These are phyloP conservation scores for Otolemur crassicaudatus DNA, from an alignment of 2,797 vertebrate species.

Conservation along the genomic window DNA sequence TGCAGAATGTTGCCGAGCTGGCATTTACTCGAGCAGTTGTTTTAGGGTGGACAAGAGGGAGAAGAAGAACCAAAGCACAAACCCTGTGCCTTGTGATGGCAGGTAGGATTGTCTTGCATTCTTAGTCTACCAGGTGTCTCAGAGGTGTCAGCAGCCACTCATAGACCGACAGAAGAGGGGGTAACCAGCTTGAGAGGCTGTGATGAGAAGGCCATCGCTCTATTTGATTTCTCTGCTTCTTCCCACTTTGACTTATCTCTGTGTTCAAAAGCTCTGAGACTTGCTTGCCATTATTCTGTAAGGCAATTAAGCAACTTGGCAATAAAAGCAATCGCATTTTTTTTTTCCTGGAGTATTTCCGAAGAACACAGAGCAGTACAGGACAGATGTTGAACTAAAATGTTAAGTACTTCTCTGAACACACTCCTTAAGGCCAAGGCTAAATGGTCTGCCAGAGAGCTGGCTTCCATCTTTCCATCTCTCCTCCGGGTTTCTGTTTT, in stretches of 20 bases:
- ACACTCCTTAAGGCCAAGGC: slow-evolving; percentile 58
- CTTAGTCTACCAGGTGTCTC: slow-evolving; percentile 45
- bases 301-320: slow-evolving; percentile 74
- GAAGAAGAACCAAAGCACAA: background rate
- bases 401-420: slow-evolving; percentile 71
- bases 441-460: slow-evolving; percentile 15
- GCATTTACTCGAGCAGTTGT: background rate
- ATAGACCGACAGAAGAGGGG: slow-evolving; percentile 4
- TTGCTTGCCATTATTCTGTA: slow-evolving; percentile 27
- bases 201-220: slow-evolving; percentile 68
- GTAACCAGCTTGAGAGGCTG: background rate
- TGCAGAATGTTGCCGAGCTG: background rate
- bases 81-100: background rate
- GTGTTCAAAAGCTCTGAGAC: slow-evolving; percentile 61
- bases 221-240: slow-evolving; percentile 73
- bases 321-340: slow-evolving; percentile 58
- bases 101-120: background rate
- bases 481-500: background rate
- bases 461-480: background rate
- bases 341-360: slow-evolving; percentile 62
- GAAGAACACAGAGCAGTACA: slow-evolving; percentile 63
- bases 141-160: slow-evolving; percentile 53
- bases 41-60: background rate
- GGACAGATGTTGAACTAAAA: slow-evolving; percentile 77
- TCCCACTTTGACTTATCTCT: slow-evolving; percentile 46